These are phyloP conservation scores for Chrysotoxum bicinctum DNA, from an alignment of 2,888 invertebrate genomes.

Conservation along the genomic window DNA sequence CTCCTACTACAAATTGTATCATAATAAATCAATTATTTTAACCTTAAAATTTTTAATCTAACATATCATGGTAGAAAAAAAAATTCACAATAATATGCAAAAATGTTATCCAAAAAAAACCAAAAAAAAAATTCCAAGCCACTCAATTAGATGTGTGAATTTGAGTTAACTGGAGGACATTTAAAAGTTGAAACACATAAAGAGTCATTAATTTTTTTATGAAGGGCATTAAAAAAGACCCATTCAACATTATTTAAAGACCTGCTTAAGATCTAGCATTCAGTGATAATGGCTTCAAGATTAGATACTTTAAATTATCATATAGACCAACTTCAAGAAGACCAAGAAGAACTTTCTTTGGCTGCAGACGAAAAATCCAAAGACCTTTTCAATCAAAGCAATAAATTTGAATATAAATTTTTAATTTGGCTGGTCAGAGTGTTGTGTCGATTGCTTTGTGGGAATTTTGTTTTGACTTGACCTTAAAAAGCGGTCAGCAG, in stretches of 20 bases:
- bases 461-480: constrained; percentile 21
- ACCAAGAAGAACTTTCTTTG: constrained; percentile 9
- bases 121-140: constrained; percentile 1
- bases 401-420: constrained; percentile 17
- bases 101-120: neutral
- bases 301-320: neutral
- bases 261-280: constrained; percentile 16
- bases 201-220: constrained; percentile 25
- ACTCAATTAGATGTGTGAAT: constrained; percentile 48
- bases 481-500: constrained; percentile 1
- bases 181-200: constrained; percentile 42
- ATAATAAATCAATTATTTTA: constrained; percentile 59
- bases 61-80: constrained; percentile 19
- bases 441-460: neutral
- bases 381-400: neutral
- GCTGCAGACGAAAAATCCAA: neutral
- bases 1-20: constrained; percentile 14
- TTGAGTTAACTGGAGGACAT: constrained; percentile 53
- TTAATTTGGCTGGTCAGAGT: neutral
- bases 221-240: constrained; percentile 32
- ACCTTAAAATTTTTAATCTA: constrained; percentile 38
- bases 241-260: constrained; percentile 1
- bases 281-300: neutral
- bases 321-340: constrained; percentile 1
- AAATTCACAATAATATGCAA: constrained; percentile 38